Percentiles rank a stretch among this genome's conserved stretches.
Conservation (phyloP, 2,888 invertebrate genomes). For the Tiphia femorata region DNA sequence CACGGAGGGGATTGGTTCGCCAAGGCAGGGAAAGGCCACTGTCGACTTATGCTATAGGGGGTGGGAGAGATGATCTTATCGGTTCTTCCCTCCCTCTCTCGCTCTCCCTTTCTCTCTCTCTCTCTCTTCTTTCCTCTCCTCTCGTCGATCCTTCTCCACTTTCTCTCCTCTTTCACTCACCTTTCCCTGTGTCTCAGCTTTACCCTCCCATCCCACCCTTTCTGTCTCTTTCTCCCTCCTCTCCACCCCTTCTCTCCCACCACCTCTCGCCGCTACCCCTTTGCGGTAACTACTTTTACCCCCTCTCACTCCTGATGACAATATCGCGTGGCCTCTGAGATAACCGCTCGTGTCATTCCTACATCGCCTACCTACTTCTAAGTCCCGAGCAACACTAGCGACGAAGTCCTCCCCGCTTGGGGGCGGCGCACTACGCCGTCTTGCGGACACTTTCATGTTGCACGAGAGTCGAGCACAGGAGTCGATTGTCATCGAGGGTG, state of each 20-base stretch:
- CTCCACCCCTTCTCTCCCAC: constrained; percentile 13
- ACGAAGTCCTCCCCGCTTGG: constrained; percentile 20
- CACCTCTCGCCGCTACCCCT: not conserved
- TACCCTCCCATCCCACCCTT: constrained; percentile 3
- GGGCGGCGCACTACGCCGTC: constrained; percentile 29
- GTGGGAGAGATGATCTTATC: constrained; percentile 59
- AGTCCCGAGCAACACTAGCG: constrained; percentile 35
- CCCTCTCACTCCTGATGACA: constrained; percentile 64
- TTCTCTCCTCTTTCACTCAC: constrained; percentile 40
- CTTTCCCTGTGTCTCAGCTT: constrained; percentile 19
- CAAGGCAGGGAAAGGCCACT: constrained; percentile 66
- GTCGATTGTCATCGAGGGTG: constrained; percentile 45
- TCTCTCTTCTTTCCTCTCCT: constrained; percentile 30
- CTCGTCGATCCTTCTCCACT: constrained; percentile 39
- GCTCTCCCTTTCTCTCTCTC: constrained; percentile 17
- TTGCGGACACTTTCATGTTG: constrained; percentile 42
- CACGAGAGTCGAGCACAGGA: constrained; percentile 38
- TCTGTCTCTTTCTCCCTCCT: constrained; percentile 28
- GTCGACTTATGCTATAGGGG: constrained; percentile 58
- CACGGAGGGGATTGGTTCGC: constrained; percentile 56
- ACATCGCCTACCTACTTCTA: constrained; percentile 65
- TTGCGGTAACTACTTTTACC: constrained; percentile 48
- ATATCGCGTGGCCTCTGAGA: constrained; percentile 69
- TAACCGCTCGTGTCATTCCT: constrained; percentile 68
- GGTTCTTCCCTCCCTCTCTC: constrained; percentile 33